Conservation (phyloP, 2,888 invertebrate genomes). For the Cerceris ruficornis region DNA sequence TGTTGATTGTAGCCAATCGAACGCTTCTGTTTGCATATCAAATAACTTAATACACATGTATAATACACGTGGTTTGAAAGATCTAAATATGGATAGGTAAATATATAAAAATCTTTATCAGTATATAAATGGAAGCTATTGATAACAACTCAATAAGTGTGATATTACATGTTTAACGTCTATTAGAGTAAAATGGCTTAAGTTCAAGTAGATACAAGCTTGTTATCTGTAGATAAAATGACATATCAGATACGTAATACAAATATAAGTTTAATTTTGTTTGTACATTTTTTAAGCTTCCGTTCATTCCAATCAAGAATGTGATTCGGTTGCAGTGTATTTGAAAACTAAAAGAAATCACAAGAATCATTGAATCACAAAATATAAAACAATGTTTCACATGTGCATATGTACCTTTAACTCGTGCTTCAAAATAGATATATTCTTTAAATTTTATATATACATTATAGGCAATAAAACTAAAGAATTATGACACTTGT, state of each 20-base stretch:
- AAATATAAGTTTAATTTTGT: slow-evolving; percentile 9
- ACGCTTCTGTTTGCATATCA: background rate
- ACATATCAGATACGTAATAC: slow-evolving; percentile 10
- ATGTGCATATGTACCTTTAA: background rate
- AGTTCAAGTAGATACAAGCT: slow-evolving; percentile 8
- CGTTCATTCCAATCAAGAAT: background rate
- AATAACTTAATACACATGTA: background rate
- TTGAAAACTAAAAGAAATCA: background rate
- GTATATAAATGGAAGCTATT: background rate
- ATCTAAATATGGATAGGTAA: slow-evolving; percentile 10
- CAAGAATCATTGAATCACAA: background rate
- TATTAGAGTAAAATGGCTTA: background rate
- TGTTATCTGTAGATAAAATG: slow-evolving; percentile 33
- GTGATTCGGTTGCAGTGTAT: too few relatives aligned
- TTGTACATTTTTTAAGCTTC: background rate
- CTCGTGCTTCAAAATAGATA: background rate
- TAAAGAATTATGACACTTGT: too few relatives aligned
- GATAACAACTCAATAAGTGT: background rate
- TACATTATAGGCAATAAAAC: background rate
- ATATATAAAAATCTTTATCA: background rate
- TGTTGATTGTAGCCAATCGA: too few relatives aligned
- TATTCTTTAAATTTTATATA: background rate
- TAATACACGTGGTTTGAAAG: background rate
- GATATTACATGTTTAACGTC: background rate
- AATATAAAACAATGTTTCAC: background rate